Conservation (phyloP, 2,113 vertebrate genomes). For the Aspidoscelis tigris region DNA sequence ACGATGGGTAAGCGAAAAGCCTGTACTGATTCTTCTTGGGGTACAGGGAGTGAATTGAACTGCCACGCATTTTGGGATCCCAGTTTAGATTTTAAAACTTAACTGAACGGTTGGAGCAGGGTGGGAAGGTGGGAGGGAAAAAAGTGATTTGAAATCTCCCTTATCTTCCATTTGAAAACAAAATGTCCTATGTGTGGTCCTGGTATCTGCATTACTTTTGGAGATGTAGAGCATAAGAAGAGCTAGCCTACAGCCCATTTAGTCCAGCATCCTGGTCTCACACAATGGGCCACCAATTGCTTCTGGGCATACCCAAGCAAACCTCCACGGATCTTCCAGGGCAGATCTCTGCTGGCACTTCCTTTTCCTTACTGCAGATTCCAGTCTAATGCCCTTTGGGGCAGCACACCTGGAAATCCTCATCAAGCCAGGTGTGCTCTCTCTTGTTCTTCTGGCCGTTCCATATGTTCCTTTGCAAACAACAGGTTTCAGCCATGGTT, state of each 20-base stretch:
- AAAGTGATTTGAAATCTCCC: not conserved
- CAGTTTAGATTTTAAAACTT: not conserved
- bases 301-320: too few relatives aligned
- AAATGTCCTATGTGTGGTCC: not conserved
- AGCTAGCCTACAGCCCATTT: too few relatives aligned
- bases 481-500: accelerated
- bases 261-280: too few relatives aligned
- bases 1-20: too few relatives aligned
- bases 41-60: too few relatives aligned
- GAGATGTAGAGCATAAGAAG: accelerated
- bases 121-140: not conserved
- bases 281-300: too few relatives aligned
- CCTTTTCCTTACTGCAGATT: not conserved
- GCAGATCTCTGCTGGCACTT: not conserved
- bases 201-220: not conserved
- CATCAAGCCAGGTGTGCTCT: not conserved
- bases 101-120: not conserved
- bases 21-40: too few relatives aligned
- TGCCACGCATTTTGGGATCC: accelerated
- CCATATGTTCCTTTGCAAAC: not conserved
- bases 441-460: not conserved
- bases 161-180: not conserved
- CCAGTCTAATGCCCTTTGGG: not conserved
- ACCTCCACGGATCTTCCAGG: not conserved
- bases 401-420: accelerated